phyloP scores from a whole-genome alignment of 2,113 vertebrate genomes.

The Pomatostomus ruficeps region DNA sequence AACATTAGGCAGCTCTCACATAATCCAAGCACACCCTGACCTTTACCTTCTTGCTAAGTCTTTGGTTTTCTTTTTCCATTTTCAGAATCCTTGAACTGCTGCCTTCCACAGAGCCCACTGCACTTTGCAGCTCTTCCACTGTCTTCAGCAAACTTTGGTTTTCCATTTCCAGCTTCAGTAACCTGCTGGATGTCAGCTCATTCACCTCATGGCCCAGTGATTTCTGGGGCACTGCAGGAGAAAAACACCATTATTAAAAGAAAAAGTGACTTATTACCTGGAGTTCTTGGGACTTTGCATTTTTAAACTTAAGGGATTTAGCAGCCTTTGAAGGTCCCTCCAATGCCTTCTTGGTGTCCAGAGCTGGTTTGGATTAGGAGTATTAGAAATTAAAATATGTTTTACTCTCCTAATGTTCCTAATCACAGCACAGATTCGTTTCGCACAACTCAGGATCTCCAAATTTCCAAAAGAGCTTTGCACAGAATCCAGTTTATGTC shows the following conservation, averaged over 20 bases:
- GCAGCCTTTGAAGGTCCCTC: background rate
- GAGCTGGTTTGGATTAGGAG: background rate
- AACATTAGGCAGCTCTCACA: background rate
- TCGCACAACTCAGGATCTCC: background rate
- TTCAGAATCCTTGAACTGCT: slow-evolving; percentile 77
- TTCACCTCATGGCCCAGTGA: slow-evolving; percentile 95
- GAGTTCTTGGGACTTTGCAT: background rate
- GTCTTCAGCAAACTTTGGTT: slow-evolving; percentile 93
- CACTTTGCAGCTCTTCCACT: slow-evolving; percentile 85
- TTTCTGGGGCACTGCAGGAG: slow-evolving; percentile 84
- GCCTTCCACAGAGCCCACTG: slow-evolving; percentile 73
- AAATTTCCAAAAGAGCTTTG: background rate
- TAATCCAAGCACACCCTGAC: background rate
- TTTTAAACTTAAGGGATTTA: background rate
- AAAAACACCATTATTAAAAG: background rate
- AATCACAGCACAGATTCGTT: background rate
- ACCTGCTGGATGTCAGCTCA: slow-evolving; percentile 90
- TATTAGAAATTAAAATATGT: background rate
- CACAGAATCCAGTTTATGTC: background rate
- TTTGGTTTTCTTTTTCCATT: slow-evolving; percentile 89
- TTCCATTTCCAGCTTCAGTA: slow-evolving; percentile 95
- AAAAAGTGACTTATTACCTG: background rate
- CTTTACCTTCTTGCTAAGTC: slow-evolving; percentile 85
- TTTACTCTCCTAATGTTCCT: background rate
- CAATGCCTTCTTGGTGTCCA: background rate